These are phyloP conservation scores for Chrysina gloriosa DNA, from an alignment of 2,888 invertebrate genomes.

Conservation along the genomic window DNA sequence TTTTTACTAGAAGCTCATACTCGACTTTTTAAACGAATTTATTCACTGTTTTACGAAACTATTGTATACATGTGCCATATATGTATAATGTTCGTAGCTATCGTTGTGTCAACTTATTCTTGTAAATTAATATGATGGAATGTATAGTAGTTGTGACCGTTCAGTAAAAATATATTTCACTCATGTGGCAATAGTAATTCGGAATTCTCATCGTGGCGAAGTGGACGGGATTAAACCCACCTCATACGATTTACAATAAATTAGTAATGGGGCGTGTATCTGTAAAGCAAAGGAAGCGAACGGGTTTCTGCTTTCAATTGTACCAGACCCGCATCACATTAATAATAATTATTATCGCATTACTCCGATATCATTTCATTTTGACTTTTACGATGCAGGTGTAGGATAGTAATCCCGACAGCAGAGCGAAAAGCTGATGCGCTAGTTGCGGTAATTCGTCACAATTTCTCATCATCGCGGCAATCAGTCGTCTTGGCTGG, in stretches of 20 bases:
- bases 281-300: slow-evolving; percentile 1
- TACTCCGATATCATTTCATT: slow-evolving; percentile 47
- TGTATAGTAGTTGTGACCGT: too few relatives aligned
- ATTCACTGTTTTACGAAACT: too few relatives aligned
- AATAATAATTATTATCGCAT: slow-evolving; percentile 50
- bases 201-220: neutral
- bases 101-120: too few relatives aligned
- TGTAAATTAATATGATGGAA: too few relatives aligned
- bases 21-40: too few relatives aligned
- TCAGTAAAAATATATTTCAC: too few relatives aligned
- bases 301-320: slow-evolving; percentile 40
- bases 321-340: slow-evolving; percentile 36
- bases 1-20: too few relatives aligned
- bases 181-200: too few relatives aligned
- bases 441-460: slow-evolving; percentile 35
- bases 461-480: slow-evolving; percentile 32
- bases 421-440: slow-evolving; percentile 19
- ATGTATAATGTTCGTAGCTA: too few relatives aligned
- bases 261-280: slow-evolving; percentile 1
- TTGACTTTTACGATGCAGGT: slow-evolving; percentile 46
- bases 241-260: slow-evolving; percentile 7
- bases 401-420: slow-evolving; percentile 40
- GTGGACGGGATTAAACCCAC: neutral
- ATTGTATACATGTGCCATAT: too few relatives aligned
- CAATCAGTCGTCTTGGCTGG: slow-evolving; percentile 8